Conservation (phyloP, 2,113 vertebrate genomes). For the Plecotus auritus region DNA sequence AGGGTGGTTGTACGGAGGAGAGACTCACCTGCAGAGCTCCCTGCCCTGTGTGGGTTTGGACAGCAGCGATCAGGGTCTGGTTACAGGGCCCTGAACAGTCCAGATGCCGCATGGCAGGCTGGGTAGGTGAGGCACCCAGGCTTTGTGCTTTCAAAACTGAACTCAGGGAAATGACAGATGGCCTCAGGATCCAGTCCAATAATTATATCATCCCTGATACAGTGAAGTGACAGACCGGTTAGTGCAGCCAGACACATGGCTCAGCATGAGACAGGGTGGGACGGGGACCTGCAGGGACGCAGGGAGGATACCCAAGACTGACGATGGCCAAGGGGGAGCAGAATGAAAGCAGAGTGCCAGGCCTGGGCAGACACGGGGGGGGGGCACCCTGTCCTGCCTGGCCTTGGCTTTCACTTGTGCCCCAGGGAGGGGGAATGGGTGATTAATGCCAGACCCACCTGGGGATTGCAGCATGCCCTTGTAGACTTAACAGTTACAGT, state of each 20-base stretch:
- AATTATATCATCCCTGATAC: not conserved
- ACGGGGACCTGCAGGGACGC: not conserved
- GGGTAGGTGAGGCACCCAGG: not conserved
- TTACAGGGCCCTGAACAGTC: not conserved
- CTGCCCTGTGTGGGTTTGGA: not conserved
- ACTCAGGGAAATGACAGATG: not conserved
- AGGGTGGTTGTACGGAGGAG: not conserved
- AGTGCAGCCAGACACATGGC: not conserved
- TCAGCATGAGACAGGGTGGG: not conserved
- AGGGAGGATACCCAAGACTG: not conserved
- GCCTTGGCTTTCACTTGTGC: not conserved
- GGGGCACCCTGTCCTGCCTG: not conserved
- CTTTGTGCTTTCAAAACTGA: not conserved
- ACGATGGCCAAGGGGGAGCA: not conserved
- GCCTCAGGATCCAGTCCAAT: not conserved
- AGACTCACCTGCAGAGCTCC: not conserved
- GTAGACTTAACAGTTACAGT: not conserved
- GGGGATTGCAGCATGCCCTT: not conserved
- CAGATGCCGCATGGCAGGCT: not conserved
- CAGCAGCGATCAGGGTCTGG: not conserved
- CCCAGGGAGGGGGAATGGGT: not conserved
- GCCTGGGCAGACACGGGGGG: not conserved
- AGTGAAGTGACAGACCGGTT: not conserved
- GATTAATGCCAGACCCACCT: not conserved
- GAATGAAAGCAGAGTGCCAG: not conserved